Base-by-base conservation (phyloP, 1,140 invertebrate genomes). In the Frieseomelitta varia region DNA sequence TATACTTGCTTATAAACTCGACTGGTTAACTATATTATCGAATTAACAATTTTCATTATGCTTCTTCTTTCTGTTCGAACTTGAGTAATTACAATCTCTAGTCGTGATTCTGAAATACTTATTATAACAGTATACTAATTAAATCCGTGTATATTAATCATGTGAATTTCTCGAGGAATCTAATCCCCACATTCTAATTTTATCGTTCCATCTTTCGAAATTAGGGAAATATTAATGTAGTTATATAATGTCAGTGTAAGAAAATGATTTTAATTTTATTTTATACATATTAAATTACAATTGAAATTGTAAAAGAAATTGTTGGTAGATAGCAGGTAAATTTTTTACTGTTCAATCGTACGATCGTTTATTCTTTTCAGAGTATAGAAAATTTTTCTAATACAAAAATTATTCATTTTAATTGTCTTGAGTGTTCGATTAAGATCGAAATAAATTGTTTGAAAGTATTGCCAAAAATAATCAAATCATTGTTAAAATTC, bases 81-180 rank as follows among this genome's bases (percentile, higher is more conserved):
- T 1, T 3, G 47, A 14, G 55, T 72, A 72, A 72, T 83, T 78
- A 30, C 15, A 69, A 34, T 71, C n/a, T 71, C 21, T n/a, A 71
- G 14, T 3, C 53, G 21, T 19, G 19, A 67, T 39, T 47, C 10
- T n/a, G 10, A 68, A 21, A 71, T 47, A 61, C 6, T 34, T 78
- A 71, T 79, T 53, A 27, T 10, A 72, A 24, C 39, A 21, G 51
- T 51, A 76, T 53, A 47, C 30, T 51, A 79, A 84, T 79, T 84
- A 79, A 68, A 79, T 14, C 58, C 2, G 15, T 39, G 58, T 84
- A 79, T 73, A 56, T 14, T 73, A 80, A 73, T 73, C n/a, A 19
- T 80, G 77, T 39, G 69, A 84, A 56, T 56, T 56, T 84, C 58
- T 79, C 30, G 27, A 79, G 56, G 30, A 71, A 21, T 11, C 19